phyloP scores from a whole-genome alignment of 2,797 vertebrate genomes.

The Lutra lutra region DNA sequence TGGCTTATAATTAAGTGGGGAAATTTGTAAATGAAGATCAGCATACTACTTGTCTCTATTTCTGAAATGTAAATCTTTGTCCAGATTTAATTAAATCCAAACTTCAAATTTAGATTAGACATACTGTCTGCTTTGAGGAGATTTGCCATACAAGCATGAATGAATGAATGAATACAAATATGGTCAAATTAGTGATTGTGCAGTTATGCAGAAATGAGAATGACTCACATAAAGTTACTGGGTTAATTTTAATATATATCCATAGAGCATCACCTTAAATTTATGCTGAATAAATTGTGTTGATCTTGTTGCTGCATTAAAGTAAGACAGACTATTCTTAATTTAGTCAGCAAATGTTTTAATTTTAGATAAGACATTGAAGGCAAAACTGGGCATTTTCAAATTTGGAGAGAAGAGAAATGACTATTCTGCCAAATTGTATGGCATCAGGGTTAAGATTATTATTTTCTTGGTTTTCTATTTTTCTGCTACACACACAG shows the following conservation, averaged over 20 bases:
- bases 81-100: not conserved
- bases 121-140: not conserved
- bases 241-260: not conserved
- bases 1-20: not conserved
- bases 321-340: not conserved
- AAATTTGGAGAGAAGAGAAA: not conserved
- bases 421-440: not conserved
- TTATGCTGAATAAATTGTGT: not conserved
- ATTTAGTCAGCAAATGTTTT: not conserved
- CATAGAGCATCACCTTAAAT: not conserved
- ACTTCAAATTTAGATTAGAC: not conserved
- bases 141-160: not conserved
- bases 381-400: not conserved
- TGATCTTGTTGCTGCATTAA: not conserved
- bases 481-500: not conserved
- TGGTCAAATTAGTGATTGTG: not conserved
- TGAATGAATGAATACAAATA: not conserved
- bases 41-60: not conserved
- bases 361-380: not conserved
- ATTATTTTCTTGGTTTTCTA: slow-evolving; percentile 2
- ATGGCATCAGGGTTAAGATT: not conserved
- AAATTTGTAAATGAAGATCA: not conserved
- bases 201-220: not conserved
- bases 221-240: not conserved
- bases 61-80: not conserved